A percentile compares a stretch with the other conserved stretches of the same genome.
Evolutionary conservation across 2,888 invertebrate species (phyloP).

Genomic region (Augochlorella aurata): DNA sequence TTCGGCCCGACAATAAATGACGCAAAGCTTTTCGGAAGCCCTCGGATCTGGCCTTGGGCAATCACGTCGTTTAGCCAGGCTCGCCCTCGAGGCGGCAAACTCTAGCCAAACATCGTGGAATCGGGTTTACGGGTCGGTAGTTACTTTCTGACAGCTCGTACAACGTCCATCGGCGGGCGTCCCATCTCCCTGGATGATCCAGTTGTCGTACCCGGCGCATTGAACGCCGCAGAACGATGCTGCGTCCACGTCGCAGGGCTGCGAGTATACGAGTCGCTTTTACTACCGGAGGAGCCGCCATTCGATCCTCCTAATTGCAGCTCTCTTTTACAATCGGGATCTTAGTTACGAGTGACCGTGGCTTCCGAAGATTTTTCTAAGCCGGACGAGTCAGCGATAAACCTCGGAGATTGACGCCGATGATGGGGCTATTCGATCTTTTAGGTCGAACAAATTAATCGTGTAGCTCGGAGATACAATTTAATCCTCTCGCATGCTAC

Average conservation of each 20-base stretch:
- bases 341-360: not conserved
- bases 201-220: conserved; percentile 83
- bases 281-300: not conserved
- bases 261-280: conserved; percentile 7
- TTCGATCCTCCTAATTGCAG: not conserved
- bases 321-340: not conserved
- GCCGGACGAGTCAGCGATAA: not conserved
- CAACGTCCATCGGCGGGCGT: conserved; percentile 83
- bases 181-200: conserved; percentile 82
- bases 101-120: not conserved
- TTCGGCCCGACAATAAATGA: conserved; percentile 78
- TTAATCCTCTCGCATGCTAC: too few species aligned
- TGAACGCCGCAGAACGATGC: conserved; percentile 83
- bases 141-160: conserved; percentile 81
- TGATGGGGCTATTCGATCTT: not conserved
- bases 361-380: not conserved
- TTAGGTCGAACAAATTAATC: not conserved
- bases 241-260: conserved; percentile 82
- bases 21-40: conserved; percentile 77
- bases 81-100: not conserved
- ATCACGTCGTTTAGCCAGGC: not conserved
- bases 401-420: not conserved
- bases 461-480: not conserved
- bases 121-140: conserved; percentile 7
- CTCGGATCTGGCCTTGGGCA: conserved; percentile 57